phyloP scores from a whole-genome alignment of 2,888 invertebrate species.

The Pachymerium ferrugineum region DNA sequence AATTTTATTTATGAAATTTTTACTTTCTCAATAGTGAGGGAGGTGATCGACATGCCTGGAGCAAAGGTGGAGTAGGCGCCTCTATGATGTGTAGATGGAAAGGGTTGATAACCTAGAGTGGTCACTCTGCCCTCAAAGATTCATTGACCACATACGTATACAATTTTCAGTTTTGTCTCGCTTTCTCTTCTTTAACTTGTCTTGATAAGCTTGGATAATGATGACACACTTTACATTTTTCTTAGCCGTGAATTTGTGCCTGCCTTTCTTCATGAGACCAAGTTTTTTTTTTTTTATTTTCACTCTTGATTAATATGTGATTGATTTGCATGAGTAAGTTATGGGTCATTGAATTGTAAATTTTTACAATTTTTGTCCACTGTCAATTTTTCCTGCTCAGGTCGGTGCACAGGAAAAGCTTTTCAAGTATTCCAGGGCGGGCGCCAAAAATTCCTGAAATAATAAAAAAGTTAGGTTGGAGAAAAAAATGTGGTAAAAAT shows the following conservation, averaged over 20 bases:
- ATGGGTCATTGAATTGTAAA: conserved; percentile 21
- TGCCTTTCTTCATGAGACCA: neutral
- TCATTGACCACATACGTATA: conserved; percentile 17
- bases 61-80: neutral
- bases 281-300: too few species aligned
- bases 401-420: neutral
- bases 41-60: conserved; percentile 1
- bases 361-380: conserved; percentile 1
- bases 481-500: neutral
- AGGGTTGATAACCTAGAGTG: conserved; percentile 12
- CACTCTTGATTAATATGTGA: neutral
- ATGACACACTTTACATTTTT: neutral
- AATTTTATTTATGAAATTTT: neutral
- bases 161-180: neutral
- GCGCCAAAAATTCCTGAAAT: neutral
- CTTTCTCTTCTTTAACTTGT: neutral
- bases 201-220: conserved; percentile 1
- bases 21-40: neutral
- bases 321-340: conserved; percentile 7
- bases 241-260: neutral
- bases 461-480: neutral
- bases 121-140: neutral
- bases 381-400: neutral
- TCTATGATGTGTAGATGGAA: conserved; percentile 2
- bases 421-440: neutral